phyloP scores from a whole-genome alignment of 2,888 invertebrate genomes.

The Shargacucullia verbasci region DNA sequence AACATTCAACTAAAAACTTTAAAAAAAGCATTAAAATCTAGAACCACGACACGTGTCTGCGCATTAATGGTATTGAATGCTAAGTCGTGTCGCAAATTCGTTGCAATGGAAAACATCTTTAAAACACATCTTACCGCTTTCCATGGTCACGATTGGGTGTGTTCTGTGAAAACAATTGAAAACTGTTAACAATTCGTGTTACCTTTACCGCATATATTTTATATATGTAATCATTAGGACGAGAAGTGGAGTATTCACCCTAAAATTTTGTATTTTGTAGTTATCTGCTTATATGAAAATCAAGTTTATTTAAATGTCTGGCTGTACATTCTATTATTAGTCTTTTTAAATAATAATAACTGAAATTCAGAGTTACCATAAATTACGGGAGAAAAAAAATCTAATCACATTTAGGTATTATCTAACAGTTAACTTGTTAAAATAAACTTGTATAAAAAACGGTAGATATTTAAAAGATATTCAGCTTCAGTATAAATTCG shows the following conservation, averaged over 20 bases:
- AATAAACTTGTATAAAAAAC: too few relatives aligned
- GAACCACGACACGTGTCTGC: conserved; percentile 21
- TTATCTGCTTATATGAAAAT: too few relatives aligned
- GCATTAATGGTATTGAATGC: conserved; percentile 16
- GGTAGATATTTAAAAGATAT: too few relatives aligned
- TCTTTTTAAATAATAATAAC: too few relatives aligned
- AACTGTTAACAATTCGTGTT: conserved; percentile 17
- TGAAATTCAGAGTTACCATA: too few relatives aligned
- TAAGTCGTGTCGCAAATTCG: conserved; percentile 41
- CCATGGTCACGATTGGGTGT: conserved; percentile 36
- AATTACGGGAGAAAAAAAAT: too few relatives aligned
- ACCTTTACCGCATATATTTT: neutral
- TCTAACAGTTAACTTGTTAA: too few relatives aligned
- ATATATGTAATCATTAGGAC: neutral
- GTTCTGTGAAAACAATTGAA: conserved; percentile 53
- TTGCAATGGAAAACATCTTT: conserved; percentile 51
- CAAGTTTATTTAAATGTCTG: too few relatives aligned
- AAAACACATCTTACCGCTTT: conserved; percentile 55
- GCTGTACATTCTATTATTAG: too few relatives aligned
- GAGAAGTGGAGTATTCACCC: conserved; percentile 7
- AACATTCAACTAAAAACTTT: conserved; percentile 45
- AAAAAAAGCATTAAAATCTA: conserved; percentile 24
- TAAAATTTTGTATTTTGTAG: neutral
- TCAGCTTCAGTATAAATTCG: too few relatives aligned
- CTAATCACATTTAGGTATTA: too few relatives aligned